phyloP scores from a whole-genome alignment of 2,888 invertebrate genomes.

The Sepiola atlantica region DNA sequence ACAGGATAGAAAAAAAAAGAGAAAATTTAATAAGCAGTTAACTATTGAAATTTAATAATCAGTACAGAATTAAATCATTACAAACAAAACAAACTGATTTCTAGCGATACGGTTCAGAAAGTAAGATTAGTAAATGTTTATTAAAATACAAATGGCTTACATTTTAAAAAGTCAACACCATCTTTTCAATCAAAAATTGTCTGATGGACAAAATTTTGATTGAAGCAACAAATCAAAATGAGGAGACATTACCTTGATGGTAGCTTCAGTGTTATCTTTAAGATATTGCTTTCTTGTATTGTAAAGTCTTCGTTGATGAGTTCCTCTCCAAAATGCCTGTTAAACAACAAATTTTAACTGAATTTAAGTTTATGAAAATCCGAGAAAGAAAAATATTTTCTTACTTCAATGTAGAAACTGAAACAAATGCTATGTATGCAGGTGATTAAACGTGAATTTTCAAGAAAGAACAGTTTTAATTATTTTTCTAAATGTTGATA shows the following conservation, averaged over 20 bases:
- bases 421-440: too few species aligned
- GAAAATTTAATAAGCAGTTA: too few species aligned
- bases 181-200: not conserved
- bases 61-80: not conserved
- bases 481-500: too few species aligned
- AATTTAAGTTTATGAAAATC: not conserved
- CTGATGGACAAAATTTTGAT: not conserved
- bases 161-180: not conserved
- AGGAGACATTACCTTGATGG: conserved; percentile 63
- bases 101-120: not conserved
- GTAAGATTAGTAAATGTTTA: not conserved
- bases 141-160: not conserved
- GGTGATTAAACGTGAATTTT: too few species aligned
- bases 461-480: too few species aligned
- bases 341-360: not conserved
- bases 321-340: conserved; percentile 81
- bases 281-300: conserved; percentile 62
- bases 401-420: not conserved
- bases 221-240: not conserved
- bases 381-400: not conserved
- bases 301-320: conserved; percentile 74
- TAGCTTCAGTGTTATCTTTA: conserved; percentile 60
- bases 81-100: not conserved
- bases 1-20: too few species aligned
- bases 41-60: too few species aligned